These are phyloP conservation scores for Catostylus mosaicus DNA, from an alignment of 30 jellyfish, hydroid and myxozoan species.

Conservation along the genomic window DNA sequence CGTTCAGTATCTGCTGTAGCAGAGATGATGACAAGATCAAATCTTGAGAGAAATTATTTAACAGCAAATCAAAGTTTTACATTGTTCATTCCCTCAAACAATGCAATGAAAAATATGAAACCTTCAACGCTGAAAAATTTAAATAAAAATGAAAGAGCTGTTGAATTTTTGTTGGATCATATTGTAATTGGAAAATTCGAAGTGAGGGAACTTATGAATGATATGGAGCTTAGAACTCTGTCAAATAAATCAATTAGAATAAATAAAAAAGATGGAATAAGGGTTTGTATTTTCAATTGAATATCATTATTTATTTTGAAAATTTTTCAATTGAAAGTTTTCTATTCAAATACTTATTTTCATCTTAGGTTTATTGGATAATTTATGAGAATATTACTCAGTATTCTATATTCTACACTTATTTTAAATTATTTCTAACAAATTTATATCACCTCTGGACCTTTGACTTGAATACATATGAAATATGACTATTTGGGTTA, in stretches of 20 bases:
- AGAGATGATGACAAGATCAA: slow-evolving; percentile 25
- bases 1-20: slow-evolving; percentile 6
- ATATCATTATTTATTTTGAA: too few species aligned
- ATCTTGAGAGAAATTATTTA: not conserved
- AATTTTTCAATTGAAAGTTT: too few species aligned
- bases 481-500: too few species aligned
- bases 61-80: slow-evolving; percentile 9
- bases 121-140: not conserved
- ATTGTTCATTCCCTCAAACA: slow-evolving; percentile 39
- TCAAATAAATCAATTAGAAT: not conserved
- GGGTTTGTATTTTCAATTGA: not conserved
- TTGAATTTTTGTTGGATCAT: slow-evolving; percentile 18
- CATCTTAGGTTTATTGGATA: too few species aligned
- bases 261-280: not conserved
- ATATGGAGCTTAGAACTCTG: not conserved
- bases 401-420: too few species aligned
- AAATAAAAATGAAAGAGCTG: not conserved
- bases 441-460: too few species aligned
- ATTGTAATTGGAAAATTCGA: not conserved
- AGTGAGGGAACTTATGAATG: not conserved
- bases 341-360: too few species aligned
- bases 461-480: too few species aligned
- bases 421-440: too few species aligned
- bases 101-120: slow-evolving; percentile 5
- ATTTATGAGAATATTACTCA: too few species aligned